Base-by-base conservation (phyloP, 2,888 invertebrate species). In the Poecilobothrus nobilitatus region DNA sequence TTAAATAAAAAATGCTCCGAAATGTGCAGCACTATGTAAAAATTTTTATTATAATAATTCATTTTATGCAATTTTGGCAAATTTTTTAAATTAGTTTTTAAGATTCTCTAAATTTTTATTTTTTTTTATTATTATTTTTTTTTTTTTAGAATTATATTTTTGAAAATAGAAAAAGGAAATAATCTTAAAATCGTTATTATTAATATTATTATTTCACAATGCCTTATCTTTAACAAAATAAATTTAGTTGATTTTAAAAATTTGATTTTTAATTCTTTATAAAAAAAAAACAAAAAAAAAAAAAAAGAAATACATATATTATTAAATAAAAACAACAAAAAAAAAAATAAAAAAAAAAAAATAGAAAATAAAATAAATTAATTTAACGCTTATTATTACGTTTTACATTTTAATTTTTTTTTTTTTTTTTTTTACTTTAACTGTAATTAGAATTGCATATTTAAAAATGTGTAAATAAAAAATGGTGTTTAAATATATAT, bases 391-490 rank as follows among this genome's bases (percentile, higher is more conserved):
- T 63, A 63, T 62, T 22, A 9, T 63, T 18, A 27, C 27, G 22
- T 33, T 27, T 63, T 63, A 27, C 4, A 27, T 27, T 27, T 27
- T 27, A 27, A 27, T 27, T 27, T 27, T 27, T n/a, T n/a, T 63
- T 63, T 63, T 63, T 20, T 63, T 62, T 62, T 62, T 63, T 63
- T 63, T 63, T 63, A 63, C 63, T 63, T 63, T 27, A 27, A 21
- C 18, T 63, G 63, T 63, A 63, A 63, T 63, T 63, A 63, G 12
- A 63, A 27, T 27, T 27, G 6, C 22, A 27, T 63, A 63, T 63
- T 63, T 63, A 63, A 63, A 27, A 63, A 33, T 27, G n/a, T 63
- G 63, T 63, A 63, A 63, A 63, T 63, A 63, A 63, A 63, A 27
- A 63, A 20, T 27, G 22, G 63, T 63, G 63, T 63, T 63, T 63